Conservation (phyloP, 2,797 vertebrate genomes). For the Karalla daura region DNA sequence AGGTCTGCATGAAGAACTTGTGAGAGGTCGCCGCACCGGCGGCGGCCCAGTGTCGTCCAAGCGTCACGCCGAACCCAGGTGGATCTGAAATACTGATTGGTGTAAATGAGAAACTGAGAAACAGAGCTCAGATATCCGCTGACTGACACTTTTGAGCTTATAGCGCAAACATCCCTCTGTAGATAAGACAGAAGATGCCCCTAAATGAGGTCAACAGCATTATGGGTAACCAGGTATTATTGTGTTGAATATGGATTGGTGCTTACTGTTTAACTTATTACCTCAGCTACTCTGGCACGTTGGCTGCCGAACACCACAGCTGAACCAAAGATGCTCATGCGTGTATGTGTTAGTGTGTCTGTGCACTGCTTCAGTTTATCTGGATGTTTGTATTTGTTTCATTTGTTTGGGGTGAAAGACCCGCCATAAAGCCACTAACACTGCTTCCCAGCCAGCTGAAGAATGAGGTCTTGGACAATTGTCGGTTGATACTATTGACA, state of each 20-base stretch:
- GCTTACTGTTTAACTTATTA: slow-evolving; percentile 95
- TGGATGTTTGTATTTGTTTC: too few relatives aligned
- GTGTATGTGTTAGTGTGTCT: too few relatives aligned
- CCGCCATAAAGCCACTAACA: slow-evolving; percentile 73
- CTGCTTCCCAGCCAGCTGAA: slow-evolving; percentile 45
- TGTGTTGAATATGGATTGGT: slow-evolving; percentile 84
- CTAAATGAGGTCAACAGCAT: slow-evolving; percentile 50
- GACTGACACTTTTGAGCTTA: slow-evolving; percentile 50
- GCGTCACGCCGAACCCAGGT: slow-evolving; percentile 13
- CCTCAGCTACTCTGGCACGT: slow-evolving; percentile 85
- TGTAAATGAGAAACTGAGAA: slow-evolving; percentile 10
- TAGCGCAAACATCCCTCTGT: slow-evolving; percentile 40
- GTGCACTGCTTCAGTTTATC: slow-evolving; percentile 71
- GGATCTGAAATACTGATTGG: slow-evolving; percentile 20
- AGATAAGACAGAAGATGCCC: slow-evolving; percentile 49
- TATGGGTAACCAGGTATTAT: slow-evolving; percentile 37
- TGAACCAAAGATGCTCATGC: slow-evolving; percentile 83
- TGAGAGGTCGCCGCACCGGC: too few relatives aligned
- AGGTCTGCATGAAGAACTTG: slow-evolving; percentile 99
- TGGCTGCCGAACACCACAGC: slow-evolving; percentile 77
- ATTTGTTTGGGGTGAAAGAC: slow-evolving; percentile 29
- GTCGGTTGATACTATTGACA: slow-evolving; percentile 42
- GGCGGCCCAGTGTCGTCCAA: slow-evolving; percentile 1
- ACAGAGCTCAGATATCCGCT: slow-evolving; percentile 43
- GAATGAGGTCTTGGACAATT: slow-evolving; percentile 23